phyloP scores from a whole-genome alignment of 2,113 vertebrate species.

The Lepus americanus region DNA sequence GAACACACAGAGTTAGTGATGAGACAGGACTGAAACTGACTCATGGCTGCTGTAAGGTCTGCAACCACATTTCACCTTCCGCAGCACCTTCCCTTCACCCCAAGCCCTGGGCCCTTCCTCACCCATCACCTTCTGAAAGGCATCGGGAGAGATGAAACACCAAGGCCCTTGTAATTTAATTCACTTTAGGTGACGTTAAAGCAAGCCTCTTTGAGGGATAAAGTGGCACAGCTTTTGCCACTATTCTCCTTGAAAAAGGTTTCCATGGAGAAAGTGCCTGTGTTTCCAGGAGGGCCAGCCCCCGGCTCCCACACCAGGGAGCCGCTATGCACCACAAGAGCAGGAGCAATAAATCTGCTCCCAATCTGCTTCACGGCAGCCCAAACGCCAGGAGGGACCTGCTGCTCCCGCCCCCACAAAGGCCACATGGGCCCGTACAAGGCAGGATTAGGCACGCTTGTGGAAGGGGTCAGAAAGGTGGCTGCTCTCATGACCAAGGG shows the following conservation, averaged over 20 bases:
- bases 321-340: constrained; percentile 48
- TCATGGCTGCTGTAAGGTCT: background rate
- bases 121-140: background rate
- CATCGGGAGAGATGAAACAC: background rate
- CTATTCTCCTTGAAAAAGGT: constrained; percentile 55
- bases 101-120: background rate
- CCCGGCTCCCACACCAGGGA: constrained; percentile 7
- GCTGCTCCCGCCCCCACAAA: background rate
- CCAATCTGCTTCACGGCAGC: constrained; percentile 63
- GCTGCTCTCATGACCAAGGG: background rate
- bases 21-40: background rate
- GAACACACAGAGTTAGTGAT: background rate
- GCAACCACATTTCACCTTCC: background rate
- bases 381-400: constrained; percentile 55
- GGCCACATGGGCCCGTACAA: background rate
- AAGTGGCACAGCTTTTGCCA: background rate
- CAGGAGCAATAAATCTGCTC: constrained; percentile 77
- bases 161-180: background rate
- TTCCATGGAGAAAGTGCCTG: constrained; percentile 55
- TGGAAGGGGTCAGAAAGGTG: background rate
- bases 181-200: constrained; percentile 24
- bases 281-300: constrained; percentile 46
- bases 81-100: background rate
- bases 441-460: constrained; percentile 4
- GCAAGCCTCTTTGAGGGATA: background rate